phyloP scores from a whole-genome alignment of 2,797 vertebrate species.

The Heteromormyrus szaboi region DNA sequence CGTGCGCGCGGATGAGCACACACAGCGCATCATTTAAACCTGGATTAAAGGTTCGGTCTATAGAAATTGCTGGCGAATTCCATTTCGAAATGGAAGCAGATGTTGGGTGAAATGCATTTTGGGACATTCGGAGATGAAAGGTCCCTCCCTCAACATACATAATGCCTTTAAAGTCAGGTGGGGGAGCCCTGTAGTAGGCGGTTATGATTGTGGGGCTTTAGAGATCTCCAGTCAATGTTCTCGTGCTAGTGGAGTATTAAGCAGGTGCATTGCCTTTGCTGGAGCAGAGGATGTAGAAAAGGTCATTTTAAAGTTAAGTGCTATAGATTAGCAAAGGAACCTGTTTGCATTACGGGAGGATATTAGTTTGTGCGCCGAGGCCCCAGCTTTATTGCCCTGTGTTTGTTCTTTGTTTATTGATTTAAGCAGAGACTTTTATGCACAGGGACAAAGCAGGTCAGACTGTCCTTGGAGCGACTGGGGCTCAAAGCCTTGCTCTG shows the following conservation, averaged over 20 bases:
- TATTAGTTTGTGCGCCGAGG: background rate
- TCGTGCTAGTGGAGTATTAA: background rate
- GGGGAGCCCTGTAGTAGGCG: background rate
- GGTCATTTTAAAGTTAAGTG: background rate
- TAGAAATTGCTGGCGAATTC: conserved; percentile 8
- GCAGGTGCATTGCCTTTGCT: background rate
- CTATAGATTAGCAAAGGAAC: background rate
- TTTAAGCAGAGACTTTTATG: background rate
- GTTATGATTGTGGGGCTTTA: background rate
- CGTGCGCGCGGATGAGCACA: background rate
- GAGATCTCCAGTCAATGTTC: background rate
- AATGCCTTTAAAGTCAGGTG: background rate
- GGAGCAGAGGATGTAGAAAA: background rate
- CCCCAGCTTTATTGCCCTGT: background rate
- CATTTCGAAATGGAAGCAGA: conserved; percentile 29
- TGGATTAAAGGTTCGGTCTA: conserved; percentile 27
- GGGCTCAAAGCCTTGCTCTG: background rate
- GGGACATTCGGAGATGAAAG: background rate
- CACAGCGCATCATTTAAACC: background rate
- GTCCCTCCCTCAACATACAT: background rate
- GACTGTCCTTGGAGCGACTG: background rate
- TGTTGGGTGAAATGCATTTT: conserved; percentile 20
- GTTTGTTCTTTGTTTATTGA: background rate
- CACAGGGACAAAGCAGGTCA: background rate
- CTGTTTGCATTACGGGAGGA: background rate